Evolutionary conservation across 1,140 invertebrate species (phyloP), one percentile per base, ranked within the genome.

Genomic region (Zaprionus davidi): DNA sequence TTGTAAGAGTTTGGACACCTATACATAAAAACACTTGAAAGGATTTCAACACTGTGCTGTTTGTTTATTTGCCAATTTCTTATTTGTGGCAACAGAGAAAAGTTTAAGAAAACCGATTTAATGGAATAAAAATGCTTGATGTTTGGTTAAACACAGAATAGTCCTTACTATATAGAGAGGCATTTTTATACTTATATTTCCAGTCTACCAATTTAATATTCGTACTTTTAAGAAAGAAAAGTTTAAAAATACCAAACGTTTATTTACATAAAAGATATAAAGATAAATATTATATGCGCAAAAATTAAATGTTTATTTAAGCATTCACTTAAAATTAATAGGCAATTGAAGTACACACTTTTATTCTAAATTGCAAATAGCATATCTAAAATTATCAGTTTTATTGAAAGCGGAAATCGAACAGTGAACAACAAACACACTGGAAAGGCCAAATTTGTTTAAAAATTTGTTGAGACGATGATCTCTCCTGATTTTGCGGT

Each of bases 361-460:
- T 66, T 36, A 17, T 56, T 44, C 28, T 66, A 41, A 66, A 66
- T 56, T 66, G 55, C 53, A 44, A 31, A 44, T 66, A 36, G 63
- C 38, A 65, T 51, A 65, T 38, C 46, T 57, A 41, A 56, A 67
- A 58, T 67, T 53, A 67, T 67, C 55, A 58, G 55, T 67, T 67
- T 57, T 57, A 67, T 49, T 55, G 31, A 58, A 58, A 57, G 65
- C 55, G 55, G 65, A 67, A 67, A 67, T 57, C 44, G 65, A 58
- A 58, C 64, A 66, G 31, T 49, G 13, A 55, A 38, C 31, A 56
- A n/a, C 17, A 36, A 56, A n/a, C 17, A 36, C 28, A 41, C 28
- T 67, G 55, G n/a, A 67, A 58, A 67, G 55, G 55, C 65, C 55
- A 58, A 58, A 57, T 58, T 67, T 67, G 65, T 58, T 58, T 67